Base-by-base conservation (phyloP, 2,797 vertebrate species). In the Botia almorhae region DNA sequence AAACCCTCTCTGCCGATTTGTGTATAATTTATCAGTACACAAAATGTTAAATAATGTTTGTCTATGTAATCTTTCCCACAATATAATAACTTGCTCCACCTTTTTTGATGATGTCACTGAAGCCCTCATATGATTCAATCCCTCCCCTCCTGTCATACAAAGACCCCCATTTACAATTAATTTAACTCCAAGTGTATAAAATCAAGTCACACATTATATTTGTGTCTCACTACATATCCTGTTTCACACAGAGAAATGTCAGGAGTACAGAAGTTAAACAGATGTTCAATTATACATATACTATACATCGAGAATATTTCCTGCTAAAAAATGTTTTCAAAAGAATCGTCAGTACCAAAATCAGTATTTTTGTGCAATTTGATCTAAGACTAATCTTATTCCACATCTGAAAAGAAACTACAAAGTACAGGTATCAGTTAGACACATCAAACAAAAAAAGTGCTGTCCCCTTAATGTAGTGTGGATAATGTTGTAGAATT, bases 401-500 rank as follows among this genome's bases (percentile, higher is more conserved):
- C n/a, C n/a, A 11, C 10, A 23, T 26, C 56, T 26, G 12, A 23
- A 26, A 23, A 60, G 43, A 26, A 60, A 21, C 56, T 60, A 23
- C 56, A 60, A 60, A 60, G 11, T 60, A 60, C 21, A 61, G 58
- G 58, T 26, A 60, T 60, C 23, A 26, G 50, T 75, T 63, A 33
- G 60, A 21, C 39, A 60, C 55, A 78, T 21, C 74, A 26, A 60
- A 21, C 56, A 46, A 26, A 12, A 21, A 60, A 60, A 23, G n/a
- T 26, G 12, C 21, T 53, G 51, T 16, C 7, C 5, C 51, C 7
- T 53, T 69, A 75, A 74, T 58, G 73, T 26, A 48, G 36, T 36
- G 21, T 76, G 67, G 67, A 58, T 82, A n/a, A 61, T 71, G 79
- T 67, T 33, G 17, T n/a, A 56, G 55, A 74, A 55, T 69, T 56